These are phyloP conservation scores for Brachynemurus nebulosus DNA, from an alignment of 2,888 invertebrate genomes.

Conservation along the genomic window DNA sequence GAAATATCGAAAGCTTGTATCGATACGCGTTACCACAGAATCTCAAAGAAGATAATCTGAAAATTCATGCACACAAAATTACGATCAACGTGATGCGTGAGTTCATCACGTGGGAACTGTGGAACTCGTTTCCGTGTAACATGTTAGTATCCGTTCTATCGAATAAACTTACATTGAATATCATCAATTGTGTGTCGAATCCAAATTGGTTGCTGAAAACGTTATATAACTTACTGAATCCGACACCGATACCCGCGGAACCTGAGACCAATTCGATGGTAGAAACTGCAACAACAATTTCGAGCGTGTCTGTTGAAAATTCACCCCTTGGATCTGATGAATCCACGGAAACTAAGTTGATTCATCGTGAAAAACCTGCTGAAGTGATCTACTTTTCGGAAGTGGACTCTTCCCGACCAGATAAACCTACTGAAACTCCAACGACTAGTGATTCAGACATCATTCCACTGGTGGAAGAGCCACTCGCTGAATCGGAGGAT, in stretches of 20 bases:
- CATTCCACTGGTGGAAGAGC: not conserved
- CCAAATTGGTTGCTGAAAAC: constrained; percentile 29
- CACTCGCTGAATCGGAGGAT: not conserved
- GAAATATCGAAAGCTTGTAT: constrained; percentile 35
- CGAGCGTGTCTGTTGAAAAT: not conserved
- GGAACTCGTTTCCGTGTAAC: constrained; percentile 51
- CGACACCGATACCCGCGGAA: constrained; percentile 12
- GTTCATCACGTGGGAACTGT: constrained; percentile 50
- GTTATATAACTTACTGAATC: constrained; percentile 7
- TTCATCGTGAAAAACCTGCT: constrained; percentile 1
- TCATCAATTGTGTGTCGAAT: constrained; percentile 35
- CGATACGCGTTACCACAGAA: constrained; percentile 22
- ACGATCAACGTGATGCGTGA: constrained; percentile 43
- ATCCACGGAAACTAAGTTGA: not conserved
- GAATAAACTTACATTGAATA: constrained; percentile 38
- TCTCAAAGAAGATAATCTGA: constrained; percentile 31
- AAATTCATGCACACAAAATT: constrained; percentile 43
- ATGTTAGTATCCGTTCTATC: constrained; percentile 45
- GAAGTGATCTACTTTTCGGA: constrained; percentile 2
- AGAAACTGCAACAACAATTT: not conserved
- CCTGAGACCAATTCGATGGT: not conserved
- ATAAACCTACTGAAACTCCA: not conserved
- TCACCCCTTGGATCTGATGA: no score
- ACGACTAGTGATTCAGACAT: not conserved
- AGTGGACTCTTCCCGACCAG: not conserved